Evolutionary conservation across 2,888 invertebrate genomes (phyloP).

Genomic region (Drosophila setosimentum): DNA sequence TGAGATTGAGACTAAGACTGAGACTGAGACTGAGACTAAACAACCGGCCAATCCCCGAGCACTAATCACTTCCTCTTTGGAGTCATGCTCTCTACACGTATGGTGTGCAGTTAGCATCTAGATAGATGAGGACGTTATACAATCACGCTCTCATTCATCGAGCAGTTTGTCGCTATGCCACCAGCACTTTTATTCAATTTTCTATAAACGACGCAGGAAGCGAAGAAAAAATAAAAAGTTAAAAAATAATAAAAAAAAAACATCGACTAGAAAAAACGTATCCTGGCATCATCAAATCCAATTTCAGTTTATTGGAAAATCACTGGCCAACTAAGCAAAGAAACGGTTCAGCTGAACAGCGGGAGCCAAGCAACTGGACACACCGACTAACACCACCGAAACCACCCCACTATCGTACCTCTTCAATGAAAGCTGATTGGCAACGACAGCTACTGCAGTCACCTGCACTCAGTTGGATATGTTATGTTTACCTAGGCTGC

Average conservation of each 20-base stretch:
- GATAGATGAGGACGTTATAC: conserved; percentile 37
- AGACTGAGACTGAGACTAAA: conserved; percentile 9
- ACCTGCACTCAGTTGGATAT: conserved; percentile 47
- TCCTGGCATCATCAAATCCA: conserved; percentile 79
- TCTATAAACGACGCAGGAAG: conserved; percentile 68
- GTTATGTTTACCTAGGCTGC: conserved; percentile 37
- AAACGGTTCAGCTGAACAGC: conserved; percentile 49
- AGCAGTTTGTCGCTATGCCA: conserved; percentile 77
- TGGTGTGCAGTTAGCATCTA: conserved; percentile 12
- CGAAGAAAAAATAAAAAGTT: conserved; percentile 27
- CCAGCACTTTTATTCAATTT: conserved; percentile 78
- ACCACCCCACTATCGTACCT: not conserved
- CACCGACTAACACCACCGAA: not conserved
- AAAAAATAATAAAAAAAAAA: conserved; percentile 19
- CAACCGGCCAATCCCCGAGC: conserved; percentile 27
- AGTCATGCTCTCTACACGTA: conserved; percentile 8
- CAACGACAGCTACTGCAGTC: conserved; percentile 55
- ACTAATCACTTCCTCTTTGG: conserved; percentile 73
- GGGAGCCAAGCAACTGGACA: conserved; percentile 18
- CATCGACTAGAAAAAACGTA: conserved; percentile 57
- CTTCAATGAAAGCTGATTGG: conserved; percentile 56
- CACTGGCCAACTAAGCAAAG: conserved; percentile 72
- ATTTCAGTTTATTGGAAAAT: conserved; percentile 80
- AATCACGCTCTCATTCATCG: conserved; percentile 77
- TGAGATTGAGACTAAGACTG: conserved; percentile 14